Evolutionary conservation across 37 sponge, comb jelly and placozoan species (phyloP).

Genomic region (Halichondria panicea): DNA sequence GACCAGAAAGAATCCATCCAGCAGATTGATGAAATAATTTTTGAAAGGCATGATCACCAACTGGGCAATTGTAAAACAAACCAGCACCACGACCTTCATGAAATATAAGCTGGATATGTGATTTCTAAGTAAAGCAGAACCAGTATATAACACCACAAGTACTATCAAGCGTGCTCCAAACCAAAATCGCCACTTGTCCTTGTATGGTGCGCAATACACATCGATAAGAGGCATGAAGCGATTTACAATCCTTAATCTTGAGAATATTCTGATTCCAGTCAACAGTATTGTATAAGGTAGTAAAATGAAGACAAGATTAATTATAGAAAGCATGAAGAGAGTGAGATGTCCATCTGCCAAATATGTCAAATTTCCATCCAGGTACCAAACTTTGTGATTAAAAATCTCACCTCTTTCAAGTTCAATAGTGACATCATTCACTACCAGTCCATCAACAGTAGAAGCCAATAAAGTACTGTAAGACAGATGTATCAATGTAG

Average conservation of each 20-base stretch:
- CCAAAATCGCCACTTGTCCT: slow-evolving; percentile 44
- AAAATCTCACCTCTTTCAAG: background rate
- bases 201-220: slow-evolving; percentile 43
- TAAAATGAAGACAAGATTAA: background rate
- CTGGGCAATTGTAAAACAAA: background rate
- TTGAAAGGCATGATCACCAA: slow-evolving; percentile 17
- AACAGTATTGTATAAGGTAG: slow-evolving; percentile 18
- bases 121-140: background rate
- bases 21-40: background rate
- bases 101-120: background rate
- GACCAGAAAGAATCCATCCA: slow-evolving; percentile 14
- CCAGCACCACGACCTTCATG: background rate
- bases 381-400: slow-evolving; percentile 6
- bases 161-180: slow-evolving; percentile 16
- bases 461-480: slow-evolving; percentile 27
- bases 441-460: slow-evolving; percentile 3
- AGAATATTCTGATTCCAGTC: slow-evolving; percentile 3
- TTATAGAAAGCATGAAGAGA: background rate
- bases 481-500: slow-evolving; percentile 39
- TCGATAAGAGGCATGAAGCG: slow-evolving; percentile 40
- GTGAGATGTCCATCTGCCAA: background rate
- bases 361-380: slow-evolving; percentile 12
- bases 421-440: background rate
- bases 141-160: slow-evolving; percentile 1
- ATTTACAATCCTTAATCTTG: slow-evolving; percentile 3